These are phyloP conservation scores for Calameuta idolon DNA, from an alignment of 2,888 invertebrate genomes.

Conservation along the genomic window DNA sequence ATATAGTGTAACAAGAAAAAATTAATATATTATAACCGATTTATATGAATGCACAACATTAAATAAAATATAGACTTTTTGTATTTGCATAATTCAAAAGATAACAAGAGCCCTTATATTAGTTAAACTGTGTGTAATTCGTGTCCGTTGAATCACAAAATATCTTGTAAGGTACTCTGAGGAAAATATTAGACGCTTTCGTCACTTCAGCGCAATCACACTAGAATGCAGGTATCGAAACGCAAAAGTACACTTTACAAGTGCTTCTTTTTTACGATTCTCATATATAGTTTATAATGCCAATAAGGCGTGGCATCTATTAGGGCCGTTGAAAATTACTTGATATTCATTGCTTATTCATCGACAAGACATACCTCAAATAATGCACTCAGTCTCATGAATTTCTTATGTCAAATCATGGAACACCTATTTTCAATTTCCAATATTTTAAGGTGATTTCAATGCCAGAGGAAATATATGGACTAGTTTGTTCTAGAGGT, in stretches of 20 bases:
- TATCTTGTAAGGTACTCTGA: not conserved
- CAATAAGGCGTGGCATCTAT: not conserved
- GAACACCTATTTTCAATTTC: not conserved
- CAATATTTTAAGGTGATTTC: not conserved
- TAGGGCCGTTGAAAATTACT: not conserved
- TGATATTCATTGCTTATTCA: not conserved
- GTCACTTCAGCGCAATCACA: not conserved
- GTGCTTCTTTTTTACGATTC: not conserved
- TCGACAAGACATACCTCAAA: conserved; percentile 7
- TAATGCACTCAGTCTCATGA: conserved; percentile 27
- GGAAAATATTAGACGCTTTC: not conserved
- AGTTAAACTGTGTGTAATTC: not conserved
- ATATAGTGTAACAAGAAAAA: not conserved
- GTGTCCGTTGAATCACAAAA: not conserved
- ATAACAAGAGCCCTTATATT: conserved; percentile 37
- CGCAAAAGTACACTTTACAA: not conserved
- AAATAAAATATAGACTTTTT: conserved; percentile 59
- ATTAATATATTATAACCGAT: not conserved
- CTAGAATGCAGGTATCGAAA: not conserved
- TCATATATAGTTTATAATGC: not conserved
- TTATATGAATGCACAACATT: conserved; percentile 19
- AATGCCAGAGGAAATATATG: not conserved
- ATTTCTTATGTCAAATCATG: conserved; percentile 13
- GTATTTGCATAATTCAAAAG: conserved; percentile 51
- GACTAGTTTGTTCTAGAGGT: not conserved